These are phyloP conservation scores for Acrocephalus kingi DNA, from an alignment of 2,113 vertebrate genomes.

Conservation along the genomic window DNA sequence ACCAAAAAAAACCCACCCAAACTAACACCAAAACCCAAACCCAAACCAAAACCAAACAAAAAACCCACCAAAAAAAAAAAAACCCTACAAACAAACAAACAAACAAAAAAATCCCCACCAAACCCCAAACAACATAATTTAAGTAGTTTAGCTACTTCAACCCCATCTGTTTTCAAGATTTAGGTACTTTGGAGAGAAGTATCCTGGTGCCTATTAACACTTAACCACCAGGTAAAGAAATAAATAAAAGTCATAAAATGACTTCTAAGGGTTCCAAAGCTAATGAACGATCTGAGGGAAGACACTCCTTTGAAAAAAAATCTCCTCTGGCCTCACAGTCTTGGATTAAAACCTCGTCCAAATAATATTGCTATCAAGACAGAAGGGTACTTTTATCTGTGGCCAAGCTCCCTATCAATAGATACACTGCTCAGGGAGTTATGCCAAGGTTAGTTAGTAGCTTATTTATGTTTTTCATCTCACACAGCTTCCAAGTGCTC, in stretches of 20 bases:
- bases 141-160: background rate
- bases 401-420: background rate
- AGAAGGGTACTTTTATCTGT: background rate
- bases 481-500: background rate
- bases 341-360: background rate
- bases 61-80: too few relatives aligned
- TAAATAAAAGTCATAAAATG: background rate
- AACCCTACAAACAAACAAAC: too few relatives aligned
- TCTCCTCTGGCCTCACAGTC: background rate
- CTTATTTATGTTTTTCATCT: background rate
- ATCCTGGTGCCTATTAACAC: background rate
- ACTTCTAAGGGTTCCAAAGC: background rate
- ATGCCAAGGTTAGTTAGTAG: background rate
- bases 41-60: too few relatives aligned
- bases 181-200: background rate
- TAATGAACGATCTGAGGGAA: background rate
- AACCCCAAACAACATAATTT: background rate
- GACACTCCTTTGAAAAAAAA: background rate
- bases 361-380: background rate
- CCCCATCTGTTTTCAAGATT: background rate
- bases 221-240: background rate
- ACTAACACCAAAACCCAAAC: too few relatives aligned
- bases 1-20: too few relatives aligned
- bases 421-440: background rate
- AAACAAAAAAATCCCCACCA: too few relatives aligned